Conservation (phyloP, 2,888 invertebrate genomes). For the Mythimna vitellina region DNA sequence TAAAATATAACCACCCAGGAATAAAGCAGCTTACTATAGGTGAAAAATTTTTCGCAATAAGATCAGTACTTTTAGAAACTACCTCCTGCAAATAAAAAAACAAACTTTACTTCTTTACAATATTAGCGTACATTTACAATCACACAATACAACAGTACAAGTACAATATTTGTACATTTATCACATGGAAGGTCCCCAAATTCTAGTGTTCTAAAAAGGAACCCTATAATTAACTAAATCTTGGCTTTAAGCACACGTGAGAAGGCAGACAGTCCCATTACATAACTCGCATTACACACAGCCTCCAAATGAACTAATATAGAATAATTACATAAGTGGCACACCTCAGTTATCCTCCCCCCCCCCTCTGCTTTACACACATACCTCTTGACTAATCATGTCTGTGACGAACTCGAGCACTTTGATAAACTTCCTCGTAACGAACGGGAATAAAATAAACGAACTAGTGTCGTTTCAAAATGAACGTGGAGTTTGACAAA, state of each 20-base stretch:
- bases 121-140: too few relatives aligned
- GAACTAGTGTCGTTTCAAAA: conserved; percentile 47
- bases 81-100: too few relatives aligned
- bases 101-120: too few relatives aligned
- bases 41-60: too few relatives aligned
- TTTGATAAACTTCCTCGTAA: conserved; percentile 55
- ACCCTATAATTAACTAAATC: conserved; percentile 1
- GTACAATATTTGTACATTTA: too few relatives aligned
- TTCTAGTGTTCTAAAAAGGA: neutral
- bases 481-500: conserved; percentile 46
- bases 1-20: too few relatives aligned
- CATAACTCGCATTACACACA: conserved; percentile 19
- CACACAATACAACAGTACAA: too few relatives aligned
- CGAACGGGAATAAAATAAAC: conserved; percentile 58
- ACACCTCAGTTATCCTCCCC: conserved; percentile 31
- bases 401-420: conserved; percentile 40
- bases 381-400: conserved; percentile 60
- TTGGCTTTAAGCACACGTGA: neutral
- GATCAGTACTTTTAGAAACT: too few relatives aligned
- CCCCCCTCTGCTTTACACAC: conserved; percentile 53
- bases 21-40: too few relatives aligned
- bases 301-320: conserved; percentile 53
- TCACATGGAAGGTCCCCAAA: too few relatives aligned
- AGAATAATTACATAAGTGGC: conserved; percentile 49
- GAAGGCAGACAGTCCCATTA: conserved; percentile 42